Percentiles rank a stretch among this genome's conserved stretches.
These are phyloP conservation scores for Anhinga anhinga DNA, from an alignment of 2,113 vertebrate species.

Conservation along the genomic window DNA sequence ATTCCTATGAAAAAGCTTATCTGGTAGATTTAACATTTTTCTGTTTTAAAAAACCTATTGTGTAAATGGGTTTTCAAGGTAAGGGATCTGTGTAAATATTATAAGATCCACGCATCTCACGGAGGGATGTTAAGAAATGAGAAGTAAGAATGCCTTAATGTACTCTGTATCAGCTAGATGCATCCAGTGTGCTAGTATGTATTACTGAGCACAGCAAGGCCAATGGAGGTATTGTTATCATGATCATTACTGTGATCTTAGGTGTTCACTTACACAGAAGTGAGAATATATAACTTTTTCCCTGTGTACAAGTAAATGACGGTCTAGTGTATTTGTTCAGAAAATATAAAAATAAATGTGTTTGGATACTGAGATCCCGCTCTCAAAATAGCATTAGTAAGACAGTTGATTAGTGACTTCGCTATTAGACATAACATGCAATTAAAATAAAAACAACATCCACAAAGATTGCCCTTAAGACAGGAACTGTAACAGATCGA, in stretches of 20 bases:
- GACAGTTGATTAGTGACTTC: not conserved
- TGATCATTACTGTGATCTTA: not conserved
- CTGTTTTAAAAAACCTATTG: not conserved
- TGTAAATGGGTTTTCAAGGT: not conserved
- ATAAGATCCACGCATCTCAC: not conserved
- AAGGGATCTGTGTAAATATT: not conserved
- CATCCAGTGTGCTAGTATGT: not conserved
- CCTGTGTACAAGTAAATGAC: not conserved
- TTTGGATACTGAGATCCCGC: not conserved
- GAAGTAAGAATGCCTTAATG: not conserved
- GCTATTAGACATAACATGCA: not conserved
- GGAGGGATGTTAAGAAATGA: not conserved
- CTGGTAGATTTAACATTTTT: not conserved
- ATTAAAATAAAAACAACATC: not conserved
- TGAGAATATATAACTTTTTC: not conserved
- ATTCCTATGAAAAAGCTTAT: not conserved
- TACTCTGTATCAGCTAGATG: not conserved
- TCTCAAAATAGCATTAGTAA: slow-evolving; percentile 16
- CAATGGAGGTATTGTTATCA: not conserved
- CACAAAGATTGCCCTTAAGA: not conserved
- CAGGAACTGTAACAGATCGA: slow-evolving; percentile 28
- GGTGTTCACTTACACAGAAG: not conserved
- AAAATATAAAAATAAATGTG: not conserved
- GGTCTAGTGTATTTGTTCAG: not conserved
- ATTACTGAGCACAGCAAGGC: not conserved